phyloP scores from a whole-genome alignment of 2,888 invertebrate species.

The Trichopoda pennipes region DNA sequence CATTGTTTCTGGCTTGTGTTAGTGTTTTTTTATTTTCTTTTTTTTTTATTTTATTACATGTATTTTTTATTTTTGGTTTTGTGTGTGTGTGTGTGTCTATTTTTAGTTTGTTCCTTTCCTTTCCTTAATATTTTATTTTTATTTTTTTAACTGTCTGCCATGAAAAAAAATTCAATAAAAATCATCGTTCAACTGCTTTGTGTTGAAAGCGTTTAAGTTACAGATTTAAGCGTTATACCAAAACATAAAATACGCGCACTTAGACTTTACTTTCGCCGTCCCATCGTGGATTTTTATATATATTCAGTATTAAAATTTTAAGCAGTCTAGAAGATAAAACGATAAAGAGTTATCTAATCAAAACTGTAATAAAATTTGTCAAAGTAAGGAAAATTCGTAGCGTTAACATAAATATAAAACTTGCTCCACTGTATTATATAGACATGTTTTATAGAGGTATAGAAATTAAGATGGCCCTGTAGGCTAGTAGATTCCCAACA shows the following conservation, averaged over 20 bases:
- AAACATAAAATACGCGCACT: not conserved
- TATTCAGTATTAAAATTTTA: not conserved
- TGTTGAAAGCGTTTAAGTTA: slow-evolving; percentile 42
- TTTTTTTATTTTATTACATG: not conserved
- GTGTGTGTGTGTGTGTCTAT: slow-evolving; percentile 8
- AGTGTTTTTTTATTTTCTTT: slow-evolving; percentile 3
- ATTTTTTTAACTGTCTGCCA: slow-evolving; percentile 52
- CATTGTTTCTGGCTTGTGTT: not conserved
- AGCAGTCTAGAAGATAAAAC: not conserved
- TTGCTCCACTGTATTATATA: slow-evolving; percentile 10
- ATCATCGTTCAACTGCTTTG: slow-evolving; percentile 61
- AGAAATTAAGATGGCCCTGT: no score
- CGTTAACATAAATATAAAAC: no score
- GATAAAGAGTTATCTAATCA: no score
- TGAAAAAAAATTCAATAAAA: slow-evolving; percentile 64
- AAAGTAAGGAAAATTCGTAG: no score
- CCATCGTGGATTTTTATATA: slow-evolving; percentile 11
- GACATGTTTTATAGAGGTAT: no score
- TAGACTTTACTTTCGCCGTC: slow-evolving; percentile 10
- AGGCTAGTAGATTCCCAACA: no score
- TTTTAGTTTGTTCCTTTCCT: not conserved
- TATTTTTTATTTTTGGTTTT: not conserved
- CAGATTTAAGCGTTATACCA: not conserved
- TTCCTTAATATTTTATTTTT: slow-evolving; percentile 3
- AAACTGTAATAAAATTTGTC: no score